A percentile compares a stretch with the other conserved stretches of the same genome.
These are phyloP conservation scores for Junco hyemalis DNA, from an alignment of 2,113 vertebrate genomes.

Conservation along the genomic window DNA sequence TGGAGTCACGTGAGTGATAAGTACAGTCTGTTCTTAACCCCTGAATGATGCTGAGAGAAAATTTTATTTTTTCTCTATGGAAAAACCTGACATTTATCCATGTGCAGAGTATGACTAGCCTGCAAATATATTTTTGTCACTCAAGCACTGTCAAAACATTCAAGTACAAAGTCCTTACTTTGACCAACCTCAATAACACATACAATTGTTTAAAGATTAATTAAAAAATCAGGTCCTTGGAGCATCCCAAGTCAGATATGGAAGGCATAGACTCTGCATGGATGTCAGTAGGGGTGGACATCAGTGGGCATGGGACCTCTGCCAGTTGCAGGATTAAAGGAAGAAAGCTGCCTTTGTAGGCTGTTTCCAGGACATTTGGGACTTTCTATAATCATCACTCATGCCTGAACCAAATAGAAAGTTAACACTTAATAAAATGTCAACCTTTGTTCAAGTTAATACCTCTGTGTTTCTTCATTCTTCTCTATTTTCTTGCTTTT, in stretches of 20 bases:
- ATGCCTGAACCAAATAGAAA: background rate
- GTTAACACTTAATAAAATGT: background rate
- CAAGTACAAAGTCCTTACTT: background rate
- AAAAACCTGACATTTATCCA: background rate
- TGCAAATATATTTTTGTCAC: background rate
- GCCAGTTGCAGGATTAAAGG: background rate
- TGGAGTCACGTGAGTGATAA: accelerated
- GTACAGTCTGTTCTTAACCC: background rate
- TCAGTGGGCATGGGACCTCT: background rate
- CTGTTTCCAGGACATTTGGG: background rate
- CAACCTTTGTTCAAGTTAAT: background rate
- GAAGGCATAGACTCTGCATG: background rate
- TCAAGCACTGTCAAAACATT: background rate
- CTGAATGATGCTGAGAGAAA: background rate
- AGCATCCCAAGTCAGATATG: background rate
- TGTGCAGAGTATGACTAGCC: background rate
- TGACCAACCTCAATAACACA: background rate
- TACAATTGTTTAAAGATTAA: background rate
- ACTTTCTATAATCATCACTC: background rate
- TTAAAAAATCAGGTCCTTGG: background rate
- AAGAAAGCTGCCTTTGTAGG: background rate
- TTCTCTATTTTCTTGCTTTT: background rate
- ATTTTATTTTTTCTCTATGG: background rate
- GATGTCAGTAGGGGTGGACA: background rate
- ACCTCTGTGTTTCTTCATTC: background rate